These are phyloP conservation scores for Cyrtodaria siliqua DNA, from an alignment of 2,888 invertebrate species.

Conservation along the genomic window DNA sequence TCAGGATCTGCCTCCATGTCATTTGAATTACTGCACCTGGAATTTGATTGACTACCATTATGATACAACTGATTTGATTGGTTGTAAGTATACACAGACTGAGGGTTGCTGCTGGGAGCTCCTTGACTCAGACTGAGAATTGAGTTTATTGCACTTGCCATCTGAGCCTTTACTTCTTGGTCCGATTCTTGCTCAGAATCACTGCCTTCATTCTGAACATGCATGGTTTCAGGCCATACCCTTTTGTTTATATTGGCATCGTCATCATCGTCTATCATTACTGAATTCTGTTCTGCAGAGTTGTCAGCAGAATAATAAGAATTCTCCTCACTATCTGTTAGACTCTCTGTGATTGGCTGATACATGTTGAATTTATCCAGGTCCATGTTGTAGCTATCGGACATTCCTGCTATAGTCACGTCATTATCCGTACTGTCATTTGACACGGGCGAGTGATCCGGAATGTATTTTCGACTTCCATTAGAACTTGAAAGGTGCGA, in stretches of 20 bases:
- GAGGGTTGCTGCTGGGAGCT: constrained; percentile 27
- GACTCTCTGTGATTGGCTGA: constrained; percentile 64
- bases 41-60: constrained; percentile 43
- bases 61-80: constrained; percentile 44
- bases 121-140: constrained; percentile 88
- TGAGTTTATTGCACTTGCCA: constrained; percentile 93
- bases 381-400: constrained; percentile 12
- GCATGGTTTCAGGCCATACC: too few relatives aligned
- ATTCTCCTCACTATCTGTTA: constrained; percentile 65
- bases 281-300: constrained; percentile 35
- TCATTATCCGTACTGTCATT: constrained; percentile 28
- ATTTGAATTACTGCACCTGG: too few relatives aligned
- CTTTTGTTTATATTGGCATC: neutral
- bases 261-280: neutral
- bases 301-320: constrained; percentile 60
- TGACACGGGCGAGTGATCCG: constrained; percentile 44
- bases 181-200: constrained; percentile 59
- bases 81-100: constrained; percentile 36
- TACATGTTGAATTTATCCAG: constrained; percentile 49
- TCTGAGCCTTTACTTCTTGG: constrained; percentile 86
- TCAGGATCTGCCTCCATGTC: too few relatives aligned
- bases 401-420: neutral
- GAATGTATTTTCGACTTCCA: constrained; percentile 15
- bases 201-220: neutral
- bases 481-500: too few relatives aligned